Base-by-base conservation (phyloP, 2,797 vertebrate species). In the Ctenochaetus hawaiiensis region DNA sequence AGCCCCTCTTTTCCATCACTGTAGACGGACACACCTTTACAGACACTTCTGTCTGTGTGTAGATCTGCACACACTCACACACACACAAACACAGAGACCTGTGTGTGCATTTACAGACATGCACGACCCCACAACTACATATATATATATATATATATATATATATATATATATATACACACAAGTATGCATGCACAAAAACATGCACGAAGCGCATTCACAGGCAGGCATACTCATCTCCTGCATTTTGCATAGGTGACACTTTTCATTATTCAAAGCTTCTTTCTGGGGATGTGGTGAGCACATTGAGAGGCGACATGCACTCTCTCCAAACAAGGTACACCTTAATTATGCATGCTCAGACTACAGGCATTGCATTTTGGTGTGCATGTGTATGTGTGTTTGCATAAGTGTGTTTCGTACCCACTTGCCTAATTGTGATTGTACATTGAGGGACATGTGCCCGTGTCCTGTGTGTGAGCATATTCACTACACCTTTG, bases 191-290 rank as follows among this genome's bases (percentile, higher is more conserved):
- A 72, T 73, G 83, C 78, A 88, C 79, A 75, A 87, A 89, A 84
- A 87, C 80, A 91, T 80, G 80, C 87, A 92, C 80, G 90, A 75
- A 85, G 82, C 85, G 85, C 72, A 91, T 81, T 91, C 90, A 84
- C 71, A 73, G 84, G 79, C 88, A 87, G 90, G 82, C 88, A 86
- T 73, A 86, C 85, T 92, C 87, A 93, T 92, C 92, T 94, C 89
- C 86, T 95, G 93, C 94, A 95, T 95, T 95, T 95, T 95, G 93
- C 94, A 95, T 95, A 93, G 91, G 90, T 95, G 93, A 94, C 92
- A 94, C 92, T 94, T 93, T 96, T 95, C 94, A 96, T 96, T 95
- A 96, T 95, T 95, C 93, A 96, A 91, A 93, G 91, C 91, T 93
- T 88, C 93, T 93, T 95, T 94, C 93, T 92, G 87, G 92, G 93